Conservation (phyloP, 2,797 vertebrate species). For the Spinibarbus caldwelli region DNA sequence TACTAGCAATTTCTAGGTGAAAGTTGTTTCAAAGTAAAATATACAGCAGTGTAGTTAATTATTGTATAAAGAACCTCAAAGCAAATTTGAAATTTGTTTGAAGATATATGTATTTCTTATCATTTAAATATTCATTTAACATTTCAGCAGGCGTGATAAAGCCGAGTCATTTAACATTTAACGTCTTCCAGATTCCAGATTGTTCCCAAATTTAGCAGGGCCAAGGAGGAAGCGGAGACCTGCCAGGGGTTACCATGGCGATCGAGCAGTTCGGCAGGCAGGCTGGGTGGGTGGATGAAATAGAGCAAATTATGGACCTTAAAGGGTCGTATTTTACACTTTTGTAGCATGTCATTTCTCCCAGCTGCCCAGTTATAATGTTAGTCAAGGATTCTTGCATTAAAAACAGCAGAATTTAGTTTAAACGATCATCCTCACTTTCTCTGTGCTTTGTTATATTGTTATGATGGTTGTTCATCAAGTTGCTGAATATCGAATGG, state of each 20-base stretch:
- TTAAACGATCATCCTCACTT: not conserved
- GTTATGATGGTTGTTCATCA: not conserved
- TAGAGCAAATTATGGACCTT: not conserved
- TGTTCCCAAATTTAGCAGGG: conserved; percentile 6
- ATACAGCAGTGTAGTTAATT: not conserved
- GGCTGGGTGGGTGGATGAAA: not conserved
- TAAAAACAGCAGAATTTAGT: not conserved
- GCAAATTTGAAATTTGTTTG: not conserved
- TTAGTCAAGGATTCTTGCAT: not conserved
- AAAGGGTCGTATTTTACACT: not conserved
- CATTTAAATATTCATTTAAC: not conserved
- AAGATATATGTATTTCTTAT: not conserved
- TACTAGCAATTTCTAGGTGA: not conserved
- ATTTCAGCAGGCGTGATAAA: not conserved
- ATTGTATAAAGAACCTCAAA: not conserved
- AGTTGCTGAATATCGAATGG: not conserved
- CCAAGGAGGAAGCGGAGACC: not conserved
- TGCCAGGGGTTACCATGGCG: conserved; percentile 42
- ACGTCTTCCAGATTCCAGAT: not conserved
- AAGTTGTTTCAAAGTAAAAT: not conserved
- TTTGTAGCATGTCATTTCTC: not conserved
- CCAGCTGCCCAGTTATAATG: not conserved
- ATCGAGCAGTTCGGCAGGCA: conserved; percentile 3
- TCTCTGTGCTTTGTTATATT: not conserved
- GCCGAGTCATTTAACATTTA: not conserved